Evolutionary conservation across 2,797 vertebrate genomes (phyloP), one percentile per base, ranked within the genome.

Genomic region (Xerus rutilus): DNA sequence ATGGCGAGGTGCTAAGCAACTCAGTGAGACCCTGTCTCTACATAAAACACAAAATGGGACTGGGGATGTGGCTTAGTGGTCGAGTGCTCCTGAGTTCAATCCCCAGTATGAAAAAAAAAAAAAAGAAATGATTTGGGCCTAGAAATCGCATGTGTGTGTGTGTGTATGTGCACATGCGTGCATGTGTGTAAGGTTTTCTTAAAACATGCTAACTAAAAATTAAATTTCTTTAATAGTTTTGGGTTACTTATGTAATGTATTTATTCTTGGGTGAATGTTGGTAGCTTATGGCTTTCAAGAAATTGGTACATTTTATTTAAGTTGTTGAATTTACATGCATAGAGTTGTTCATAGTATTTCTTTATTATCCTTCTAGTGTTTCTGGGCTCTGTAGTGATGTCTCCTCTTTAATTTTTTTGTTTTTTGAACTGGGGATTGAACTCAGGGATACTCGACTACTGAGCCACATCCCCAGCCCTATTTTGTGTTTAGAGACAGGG

Each of bases 251-350:
- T 7, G 6, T 39, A 49, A 39, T 54, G 12, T 54, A 35, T 77
- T 65, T 92, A 30, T 82, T 94, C 18, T 57, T 91, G 25, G n/a
- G 30, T 89, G 25, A 79, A 74, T 64, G 93, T 79, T 69, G 17
- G 23, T 52, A 76, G 30, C 77, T 77, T 54, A 3, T 92, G 47
- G 10, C n/a, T 77, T 82, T 86, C n/a, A 82, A 72, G 43, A 64
- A 94, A 62, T 77, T 39, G 82, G 32, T 73, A 62, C 54, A 21
- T 78, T 45, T 77, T 20, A 21, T 78, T 45, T 77, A n/a, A 72
- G 11, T 74, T 73, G 39, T 52, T 79, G 64, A 86, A 62, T 62
- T 81, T 85, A 81, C 2, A 17, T n/a, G 49, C 17, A 12, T n/a
- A 10, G 47, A 87, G 20, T 59, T 76, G 82, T 23, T 32, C 85